Base-by-base conservation (phyloP, 2,113 vertebrate species). In the Hucho hucho region DNA sequence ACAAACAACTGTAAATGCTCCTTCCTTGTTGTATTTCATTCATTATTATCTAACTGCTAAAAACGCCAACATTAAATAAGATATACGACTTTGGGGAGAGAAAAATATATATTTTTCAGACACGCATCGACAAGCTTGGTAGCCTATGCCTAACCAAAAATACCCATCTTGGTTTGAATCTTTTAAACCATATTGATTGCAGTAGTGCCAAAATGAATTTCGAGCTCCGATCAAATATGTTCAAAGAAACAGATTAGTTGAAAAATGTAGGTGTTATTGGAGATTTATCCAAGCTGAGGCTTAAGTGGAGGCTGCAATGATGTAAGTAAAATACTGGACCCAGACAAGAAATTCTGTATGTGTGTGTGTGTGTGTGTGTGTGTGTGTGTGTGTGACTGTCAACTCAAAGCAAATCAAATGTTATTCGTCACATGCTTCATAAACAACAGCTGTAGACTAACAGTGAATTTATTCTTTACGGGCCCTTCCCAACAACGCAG, bases 231-330 rank as follows among this genome's bases (percentile, higher is more conserved):
- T 86, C 80, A 81, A n/a, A 32, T 58, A 12, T 74, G 83, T 82
- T 86, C 76, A 86, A 65, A 88, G 82, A 84, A 78, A 82, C 37
- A 65, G 79, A 83, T 82, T 37, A 72, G 4, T 56, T 89, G 78
- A 87, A 85, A 85, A 78, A 82, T 82, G 78, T 81, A 87, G 70
- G 58, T 61, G 14, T 61, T 61, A 61, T 61, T 61, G 58, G n/a
- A 11, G 53, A 56, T 56, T 61, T n/a, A 22, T 1, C n/a, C 58
- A 61, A 24, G 18, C 6, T 61, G 58, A 61, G 18, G 11, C 18
- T 59, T 9, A 59, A 59, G n/a, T n/a, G 20, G 58, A 59, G n/a
- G 20, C n/a, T 20, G 58, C 58, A 2, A 22, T 2, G 18, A n/a
- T 59, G 5, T 7, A 6, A 59, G 6, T 4, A 20, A n/a, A 20